phyloP scores from a whole-genome alignment of 2,888 invertebrate species.

The Cybosia mesomella region DNA sequence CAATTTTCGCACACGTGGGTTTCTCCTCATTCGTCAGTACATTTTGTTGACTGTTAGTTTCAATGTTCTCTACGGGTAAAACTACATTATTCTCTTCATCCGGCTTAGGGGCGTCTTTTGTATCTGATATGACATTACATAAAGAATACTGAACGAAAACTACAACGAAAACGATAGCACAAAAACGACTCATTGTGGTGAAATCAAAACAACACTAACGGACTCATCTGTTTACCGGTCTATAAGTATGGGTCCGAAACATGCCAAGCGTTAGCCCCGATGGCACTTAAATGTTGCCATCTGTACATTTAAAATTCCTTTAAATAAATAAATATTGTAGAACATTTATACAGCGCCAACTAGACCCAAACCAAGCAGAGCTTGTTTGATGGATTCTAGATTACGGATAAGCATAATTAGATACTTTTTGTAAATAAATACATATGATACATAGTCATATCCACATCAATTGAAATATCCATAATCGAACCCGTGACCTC shows the following conservation, averaged over 20 bases:
- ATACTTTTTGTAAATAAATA: no score
- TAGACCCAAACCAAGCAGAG: no score
- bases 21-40: slow-evolving; percentile 16
- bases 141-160: slow-evolving; percentile 53
- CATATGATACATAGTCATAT: no score
- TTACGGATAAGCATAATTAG: no score
- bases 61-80: slow-evolving; percentile 8
- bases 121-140: slow-evolving; percentile 55
- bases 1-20: slow-evolving; percentile 64
- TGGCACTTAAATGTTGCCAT: slow-evolving; percentile 9
- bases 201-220: slow-evolving; percentile 39
- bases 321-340: not conserved
- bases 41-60: slow-evolving; percentile 9
- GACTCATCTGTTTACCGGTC: slow-evolving; percentile 20
- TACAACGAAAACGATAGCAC: slow-evolving; percentile 44
- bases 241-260: slow-evolving; percentile 39
- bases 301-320: not conserved
- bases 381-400: no score
- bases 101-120: slow-evolving; percentile 33
- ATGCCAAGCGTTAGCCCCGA: slow-evolving; percentile 8
- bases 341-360: no score
- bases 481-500: no score
- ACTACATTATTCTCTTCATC: slow-evolving; percentile 24
- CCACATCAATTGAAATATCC: no score
- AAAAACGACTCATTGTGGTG: slow-evolving; percentile 48